Evolutionary conservation across 2,888 invertebrate species (phyloP).

Genomic region (Eristalis intricaria): DNA sequence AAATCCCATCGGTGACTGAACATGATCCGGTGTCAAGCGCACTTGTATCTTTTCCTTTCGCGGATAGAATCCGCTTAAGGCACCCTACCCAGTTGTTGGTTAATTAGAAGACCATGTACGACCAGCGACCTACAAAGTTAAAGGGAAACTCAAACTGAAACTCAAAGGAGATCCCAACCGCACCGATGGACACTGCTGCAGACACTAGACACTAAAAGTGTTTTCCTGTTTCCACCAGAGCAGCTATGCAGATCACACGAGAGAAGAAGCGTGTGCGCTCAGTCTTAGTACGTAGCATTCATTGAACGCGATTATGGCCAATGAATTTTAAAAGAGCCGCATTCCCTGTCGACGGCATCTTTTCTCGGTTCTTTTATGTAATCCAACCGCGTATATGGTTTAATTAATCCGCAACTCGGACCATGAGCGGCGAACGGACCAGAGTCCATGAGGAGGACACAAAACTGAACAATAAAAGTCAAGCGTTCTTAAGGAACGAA

Average conservation of each 20-base stretch:
- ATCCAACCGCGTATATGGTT: constrained; percentile 66
- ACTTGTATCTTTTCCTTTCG: constrained; percentile 6
- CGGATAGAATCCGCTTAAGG: constrained; percentile 12
- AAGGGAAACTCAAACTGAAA: constrained; percentile 7
- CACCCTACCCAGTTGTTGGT: constrained; percentile 15
- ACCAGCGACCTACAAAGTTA: constrained; percentile 56
- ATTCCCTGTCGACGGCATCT: constrained; percentile 45
- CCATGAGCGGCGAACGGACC: constrained; percentile 40
- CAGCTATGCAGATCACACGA: constrained; percentile 69
- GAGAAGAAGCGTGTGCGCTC: constrained; percentile 53
- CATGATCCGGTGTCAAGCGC: constrained; percentile 39
- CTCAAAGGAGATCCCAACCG: background rate
- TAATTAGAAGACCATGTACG: constrained; percentile 67
- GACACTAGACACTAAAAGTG: constrained; percentile 68
- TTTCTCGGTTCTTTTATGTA: constrained; percentile 65
- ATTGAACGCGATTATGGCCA: constrained; percentile 61
- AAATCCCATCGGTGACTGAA: constrained; percentile 39
- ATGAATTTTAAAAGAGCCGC: constrained; percentile 61
- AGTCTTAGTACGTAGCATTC: constrained; percentile 40
- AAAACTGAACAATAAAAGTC: background rate
- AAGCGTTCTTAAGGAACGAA: background rate
- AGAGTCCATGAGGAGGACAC: constrained; percentile 17
- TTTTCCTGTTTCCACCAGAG: constrained; percentile 61
- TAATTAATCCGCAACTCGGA: constrained; percentile 63
- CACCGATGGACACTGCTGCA: background rate